phyloP scores from a whole-genome alignment of 2,113 vertebrate species.

The Tachuris rubrigastra region DNA sequence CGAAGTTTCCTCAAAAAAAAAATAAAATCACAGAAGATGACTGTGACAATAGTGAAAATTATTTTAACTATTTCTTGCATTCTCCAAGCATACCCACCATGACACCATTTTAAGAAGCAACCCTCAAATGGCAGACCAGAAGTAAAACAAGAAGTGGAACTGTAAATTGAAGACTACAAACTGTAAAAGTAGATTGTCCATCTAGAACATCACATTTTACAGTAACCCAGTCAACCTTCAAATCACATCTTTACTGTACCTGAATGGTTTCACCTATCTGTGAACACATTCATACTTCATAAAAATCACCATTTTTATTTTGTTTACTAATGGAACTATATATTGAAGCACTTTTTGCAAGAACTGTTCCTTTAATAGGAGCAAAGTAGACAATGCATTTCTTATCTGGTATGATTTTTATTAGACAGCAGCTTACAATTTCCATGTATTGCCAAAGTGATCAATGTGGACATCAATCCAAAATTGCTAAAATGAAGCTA shows the following conservation, averaged over 20 bases:
- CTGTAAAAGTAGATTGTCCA: not conserved
- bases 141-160: not conserved
- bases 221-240: not conserved
- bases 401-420: not conserved
- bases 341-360: not conserved
- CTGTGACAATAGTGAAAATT: not conserved
- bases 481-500: not conserved
- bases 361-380: not conserved
- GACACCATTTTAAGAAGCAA: not conserved
- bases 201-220: not conserved
- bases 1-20: not conserved
- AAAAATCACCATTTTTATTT: not conserved
- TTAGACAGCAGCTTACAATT: not conserved
- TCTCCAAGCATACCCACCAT: not conserved
- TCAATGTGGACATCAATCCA: not conserved
- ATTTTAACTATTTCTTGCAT: not conserved
- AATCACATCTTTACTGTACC: not conserved
- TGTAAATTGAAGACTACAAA: not conserved
- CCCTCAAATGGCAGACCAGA: not conserved
- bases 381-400: not conserved
- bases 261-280: not conserved
- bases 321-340: not conserved
- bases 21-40: not conserved
- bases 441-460: not conserved
- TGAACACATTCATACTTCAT: not conserved